Conservation (phyloP, 2,113 vertebrate species). For the Nibea coibor region DNA sequence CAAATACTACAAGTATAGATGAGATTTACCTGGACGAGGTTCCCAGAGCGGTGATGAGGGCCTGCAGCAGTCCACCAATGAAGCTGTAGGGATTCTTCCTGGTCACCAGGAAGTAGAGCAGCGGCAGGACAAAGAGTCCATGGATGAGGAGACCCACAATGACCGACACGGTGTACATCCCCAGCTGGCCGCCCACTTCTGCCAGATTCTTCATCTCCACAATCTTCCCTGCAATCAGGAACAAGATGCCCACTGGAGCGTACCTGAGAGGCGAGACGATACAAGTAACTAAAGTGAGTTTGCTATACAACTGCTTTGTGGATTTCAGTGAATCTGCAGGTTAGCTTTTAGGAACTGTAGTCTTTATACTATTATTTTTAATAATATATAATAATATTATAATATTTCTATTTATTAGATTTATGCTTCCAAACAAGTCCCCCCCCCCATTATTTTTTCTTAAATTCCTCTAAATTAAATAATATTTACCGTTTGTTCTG, state of each 20-base stretch:
- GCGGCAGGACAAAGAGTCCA: conserved; percentile 89
- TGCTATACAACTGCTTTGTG: not conserved
- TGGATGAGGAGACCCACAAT: conserved; percentile 94
- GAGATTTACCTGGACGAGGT: conserved; percentile 92
- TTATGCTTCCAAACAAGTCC: no score
- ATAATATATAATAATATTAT: no score
- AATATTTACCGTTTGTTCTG: no score
- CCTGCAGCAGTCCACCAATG: conserved; percentile 92
- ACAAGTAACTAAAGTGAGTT: not conserved
- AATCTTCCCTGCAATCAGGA: conserved; percentile 97
- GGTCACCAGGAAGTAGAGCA: conserved; percentile 94
- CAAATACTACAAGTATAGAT: not conserved
- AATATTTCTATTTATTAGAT: no score
- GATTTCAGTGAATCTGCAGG: not conserved
- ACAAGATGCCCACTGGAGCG: conserved; percentile 95
- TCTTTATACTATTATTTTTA: no score
- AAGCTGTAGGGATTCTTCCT: conserved; percentile 93
- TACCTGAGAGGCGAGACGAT: conserved; percentile 84
- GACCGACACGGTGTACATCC: conserved; percentile 95
- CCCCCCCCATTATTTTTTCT: no score
- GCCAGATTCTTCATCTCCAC: conserved; percentile 96
- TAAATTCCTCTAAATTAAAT: no score
- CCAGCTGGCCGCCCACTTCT: conserved; percentile 93
- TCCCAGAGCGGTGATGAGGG: conserved; percentile 94
- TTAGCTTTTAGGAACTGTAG: no score